phyloP scores from a whole-genome alignment of 2,797 vertebrate species.

The Heterohyrax brucei region DNA sequence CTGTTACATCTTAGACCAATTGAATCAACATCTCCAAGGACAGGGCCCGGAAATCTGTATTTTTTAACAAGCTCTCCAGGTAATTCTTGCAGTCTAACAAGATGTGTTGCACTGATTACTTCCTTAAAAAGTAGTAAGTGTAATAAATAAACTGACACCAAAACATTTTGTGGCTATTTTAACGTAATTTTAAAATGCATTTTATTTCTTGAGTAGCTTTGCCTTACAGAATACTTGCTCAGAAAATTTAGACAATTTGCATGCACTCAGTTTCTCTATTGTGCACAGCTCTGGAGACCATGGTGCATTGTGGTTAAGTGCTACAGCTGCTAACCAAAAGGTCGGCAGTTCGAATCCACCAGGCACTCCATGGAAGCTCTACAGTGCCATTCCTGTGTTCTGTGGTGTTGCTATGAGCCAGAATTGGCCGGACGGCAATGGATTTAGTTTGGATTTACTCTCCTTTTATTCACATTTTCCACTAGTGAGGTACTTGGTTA shows the following conservation, averaged over 20 bases:
- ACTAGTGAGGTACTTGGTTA: background rate
- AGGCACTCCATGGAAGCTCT: too few relatives aligned
- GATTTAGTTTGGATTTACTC: background rate
- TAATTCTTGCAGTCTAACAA: background rate
- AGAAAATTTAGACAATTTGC: background rate
- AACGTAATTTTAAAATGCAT: background rate
- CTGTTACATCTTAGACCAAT: background rate
- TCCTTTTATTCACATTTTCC: background rate
- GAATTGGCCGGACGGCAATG: too few relatives aligned
- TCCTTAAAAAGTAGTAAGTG: slow-evolving; percentile 15
- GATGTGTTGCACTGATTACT: background rate
- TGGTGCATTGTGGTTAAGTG: too few relatives aligned
- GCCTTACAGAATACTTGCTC: too few relatives aligned
- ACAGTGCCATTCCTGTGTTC: too few relatives aligned
- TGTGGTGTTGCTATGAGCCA: too few relatives aligned
- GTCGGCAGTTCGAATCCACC: too few relatives aligned
- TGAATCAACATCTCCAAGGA: background rate
- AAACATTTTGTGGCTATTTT: slow-evolving; percentile 18
- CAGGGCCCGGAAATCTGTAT: background rate
- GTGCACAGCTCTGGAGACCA: background rate
- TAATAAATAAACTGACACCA: background rate
- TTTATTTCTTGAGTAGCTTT: background rate
- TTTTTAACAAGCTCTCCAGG: background rate
- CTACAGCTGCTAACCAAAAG: too few relatives aligned
- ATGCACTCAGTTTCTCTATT: background rate